Conservation (phyloP, 1,140 invertebrate species). For the Elymnias hypermnestra region DNA sequence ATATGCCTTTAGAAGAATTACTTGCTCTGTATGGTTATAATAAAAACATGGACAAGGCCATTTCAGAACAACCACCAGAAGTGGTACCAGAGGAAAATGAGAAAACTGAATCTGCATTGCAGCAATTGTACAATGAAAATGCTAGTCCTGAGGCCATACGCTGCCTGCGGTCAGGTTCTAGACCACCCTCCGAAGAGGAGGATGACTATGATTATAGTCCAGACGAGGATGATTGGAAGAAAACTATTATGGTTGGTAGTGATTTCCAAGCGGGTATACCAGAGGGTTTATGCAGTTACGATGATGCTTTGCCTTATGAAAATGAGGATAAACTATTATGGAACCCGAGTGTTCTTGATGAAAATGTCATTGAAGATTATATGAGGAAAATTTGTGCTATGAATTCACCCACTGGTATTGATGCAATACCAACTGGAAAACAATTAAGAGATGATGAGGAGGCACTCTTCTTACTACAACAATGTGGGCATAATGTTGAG, state of each 20-base stretch:
- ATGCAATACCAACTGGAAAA: slow-evolving; percentile 82
- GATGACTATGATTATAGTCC: slow-evolving; percentile 86
- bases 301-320: slow-evolving; percentile 95
- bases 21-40: slow-evolving; percentile 90
- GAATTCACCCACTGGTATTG: slow-evolving; percentile 77
- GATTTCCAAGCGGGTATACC: slow-evolving; percentile 96
- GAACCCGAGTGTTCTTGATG: slow-evolving; percentile 88
- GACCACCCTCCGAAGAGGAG: slow-evolving; percentile 78
- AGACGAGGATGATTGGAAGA: slow-evolving; percentile 86
- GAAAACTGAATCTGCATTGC: slow-evolving; percentile 55
- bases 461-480: slow-evolving; percentile 92
- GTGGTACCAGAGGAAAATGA: slow-evolving; percentile 71
- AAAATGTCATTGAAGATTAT: slow-evolving; percentile 88
- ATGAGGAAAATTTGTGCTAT: slow-evolving; percentile 80
- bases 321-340: slow-evolving; percentile 97
- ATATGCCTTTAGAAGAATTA: slow-evolving; percentile 96
- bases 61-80: slow-evolving; percentile 68
- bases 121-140: slow-evolving; percentile 58
- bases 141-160: slow-evolving; percentile 57
- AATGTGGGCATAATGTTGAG: slow-evolving; percentile 96
- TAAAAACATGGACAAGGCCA: slow-evolving; percentile 73
- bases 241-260: slow-evolving; percentile 96
- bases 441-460: slow-evolving; percentile 96
- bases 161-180: slow-evolving; percentile 63
- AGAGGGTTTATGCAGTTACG: slow-evolving; percentile 92